A percentile compares a stretch with the other conserved stretches of the same genome.
phyloP scores from a whole-genome alignment of 2,797 vertebrate species.

The Anolis apletophallus region DNA sequence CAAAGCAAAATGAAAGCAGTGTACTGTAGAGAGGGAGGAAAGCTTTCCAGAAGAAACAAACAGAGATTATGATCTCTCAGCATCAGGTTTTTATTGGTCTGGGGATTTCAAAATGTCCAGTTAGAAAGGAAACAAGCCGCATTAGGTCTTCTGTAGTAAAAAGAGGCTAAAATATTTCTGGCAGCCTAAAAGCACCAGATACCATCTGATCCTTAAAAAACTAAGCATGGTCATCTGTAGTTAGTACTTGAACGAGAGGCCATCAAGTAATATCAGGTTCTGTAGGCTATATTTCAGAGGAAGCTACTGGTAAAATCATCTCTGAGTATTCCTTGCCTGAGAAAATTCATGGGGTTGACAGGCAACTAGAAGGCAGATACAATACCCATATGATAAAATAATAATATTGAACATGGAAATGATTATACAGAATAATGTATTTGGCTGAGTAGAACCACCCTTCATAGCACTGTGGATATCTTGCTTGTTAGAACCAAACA shows the following conservation, averaged over 20 bases:
- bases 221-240: too few species aligned
- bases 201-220: too few species aligned
- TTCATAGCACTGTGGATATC: background rate
- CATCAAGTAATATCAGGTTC: too few species aligned
- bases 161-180: too few species aligned
- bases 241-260: too few species aligned
- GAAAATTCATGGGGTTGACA: too few species aligned
- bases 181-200: too few species aligned
- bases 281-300: too few species aligned
- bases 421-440: background rate
- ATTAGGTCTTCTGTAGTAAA: background rate
- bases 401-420: background rate
- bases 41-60: slow-evolving; percentile 23
- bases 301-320: too few species aligned
- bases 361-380: too few species aligned
- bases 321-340: too few species aligned
- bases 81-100: background rate
- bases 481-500: background rate
- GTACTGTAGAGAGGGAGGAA: background rate
- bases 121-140: background rate
- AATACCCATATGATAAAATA: background rate
- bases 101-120: background rate
- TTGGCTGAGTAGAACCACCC: too few species aligned
- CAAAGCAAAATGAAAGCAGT: slow-evolving; percentile 34
- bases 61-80: background rate